Percentiles rank a stretch among this genome's conserved stretches.
These are phyloP conservation scores for Phycodurus eques DNA, from an alignment of 2,113 vertebrate genomes.

Conservation along the genomic window DNA sequence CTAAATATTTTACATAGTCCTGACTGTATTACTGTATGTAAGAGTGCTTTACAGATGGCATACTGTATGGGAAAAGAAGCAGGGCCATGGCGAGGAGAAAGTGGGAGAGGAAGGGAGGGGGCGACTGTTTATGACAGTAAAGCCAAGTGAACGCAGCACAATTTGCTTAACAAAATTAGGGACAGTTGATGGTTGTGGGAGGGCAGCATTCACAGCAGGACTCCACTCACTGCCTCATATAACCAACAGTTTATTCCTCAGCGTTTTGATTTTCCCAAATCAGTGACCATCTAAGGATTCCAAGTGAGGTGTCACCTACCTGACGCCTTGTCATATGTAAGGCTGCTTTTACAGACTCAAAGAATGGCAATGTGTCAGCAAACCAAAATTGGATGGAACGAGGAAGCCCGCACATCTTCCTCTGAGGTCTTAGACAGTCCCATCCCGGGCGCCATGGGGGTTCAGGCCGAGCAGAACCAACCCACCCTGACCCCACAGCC, in stretches of 20 bases:
- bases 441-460: constrained; percentile 27
- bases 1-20: too few relatives aligned
- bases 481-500: constrained; percentile 39
- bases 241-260: constrained; percentile 1
- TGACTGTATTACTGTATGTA: not conserved
- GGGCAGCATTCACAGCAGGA: constrained; percentile 42
- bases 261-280: not conserved
- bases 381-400: constrained; percentile 45
- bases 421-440: constrained; percentile 45
- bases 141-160: constrained; percentile 66
- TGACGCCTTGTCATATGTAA: constrained; percentile 17
- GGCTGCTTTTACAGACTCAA: constrained; percentile 15
- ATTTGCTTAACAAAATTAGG: constrained; percentile 81
- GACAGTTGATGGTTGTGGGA: constrained; percentile 45
- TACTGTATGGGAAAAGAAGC: constrained; percentile 13
- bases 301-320: constrained; percentile 11
- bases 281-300: constrained; percentile 8
- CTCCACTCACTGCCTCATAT: constrained; percentile 19
- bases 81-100: constrained; percentile 27
- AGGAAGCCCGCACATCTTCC: constrained; percentile 31
- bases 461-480: constrained; percentile 35
- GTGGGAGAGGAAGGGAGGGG: constrained; percentile 28
- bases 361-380: constrained; percentile 45
- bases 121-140: constrained; percentile 56
- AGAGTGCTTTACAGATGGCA: not conserved